A percentile compares a stretch with the other conserved stretches of the same genome.
Evolutionary conservation across 2,113 vertebrate species (phyloP).

Genomic region (Eulemur macaco): DNA sequence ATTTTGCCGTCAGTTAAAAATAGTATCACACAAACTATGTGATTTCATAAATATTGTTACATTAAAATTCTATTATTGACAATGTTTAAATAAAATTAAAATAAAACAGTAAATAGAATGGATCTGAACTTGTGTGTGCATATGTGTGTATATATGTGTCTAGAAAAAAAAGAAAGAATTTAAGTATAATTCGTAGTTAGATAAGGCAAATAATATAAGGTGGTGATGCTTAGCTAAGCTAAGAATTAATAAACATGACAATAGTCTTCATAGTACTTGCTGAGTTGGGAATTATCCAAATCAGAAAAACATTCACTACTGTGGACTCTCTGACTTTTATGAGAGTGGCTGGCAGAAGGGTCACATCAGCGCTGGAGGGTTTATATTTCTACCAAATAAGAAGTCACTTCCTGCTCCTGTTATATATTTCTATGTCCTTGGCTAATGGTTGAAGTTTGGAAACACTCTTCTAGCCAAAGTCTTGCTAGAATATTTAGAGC

Average conservation of each 20-base stretch:
- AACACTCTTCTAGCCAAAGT: not conserved
- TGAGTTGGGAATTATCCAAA: not conserved
- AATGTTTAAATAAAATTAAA: not conserved
- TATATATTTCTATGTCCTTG: not conserved
- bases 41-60: not conserved
- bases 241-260: not conserved
- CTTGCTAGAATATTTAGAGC: not conserved
- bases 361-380: not conserved
- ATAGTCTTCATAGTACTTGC: not conserved
- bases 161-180: not conserved
- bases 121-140: not conserved
- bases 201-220: not conserved
- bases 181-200: not conserved
- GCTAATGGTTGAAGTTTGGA: not conserved
- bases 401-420: not conserved
- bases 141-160: not conserved
- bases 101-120: not conserved
- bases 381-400: not conserved
- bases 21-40: not conserved
- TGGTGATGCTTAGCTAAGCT: not conserved
- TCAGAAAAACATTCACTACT: not conserved
- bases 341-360: not conserved
- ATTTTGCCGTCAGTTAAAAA: not conserved
- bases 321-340: not conserved
- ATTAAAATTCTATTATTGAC: not conserved